Conservation (phyloP, 2,113 vertebrate species). For the Garra rufa region DNA sequence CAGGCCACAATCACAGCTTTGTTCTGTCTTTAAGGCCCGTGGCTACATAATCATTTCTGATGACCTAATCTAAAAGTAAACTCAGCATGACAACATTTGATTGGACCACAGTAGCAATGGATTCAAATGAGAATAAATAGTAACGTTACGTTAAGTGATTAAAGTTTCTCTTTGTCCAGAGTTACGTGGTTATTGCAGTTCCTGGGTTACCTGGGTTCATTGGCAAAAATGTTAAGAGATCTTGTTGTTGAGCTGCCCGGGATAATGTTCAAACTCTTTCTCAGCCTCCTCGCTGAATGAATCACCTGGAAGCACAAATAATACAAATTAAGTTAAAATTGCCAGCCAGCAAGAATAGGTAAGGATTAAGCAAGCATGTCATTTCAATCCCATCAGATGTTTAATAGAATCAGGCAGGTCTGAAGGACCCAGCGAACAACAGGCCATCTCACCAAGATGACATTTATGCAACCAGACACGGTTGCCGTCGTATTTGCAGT, state of each 20-base stretch:
- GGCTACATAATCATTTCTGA: background rate
- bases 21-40: background rate
- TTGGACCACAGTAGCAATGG: background rate
- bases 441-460: slow-evolving; percentile 81
- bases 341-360: background rate
- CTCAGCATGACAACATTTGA: background rate
- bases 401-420: background rate
- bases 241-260: slow-evolving; percentile 93
- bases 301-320: slow-evolving; percentile 77
- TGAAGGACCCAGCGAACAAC: background rate
- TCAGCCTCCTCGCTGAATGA: slow-evolving; percentile 94
- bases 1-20: background rate
- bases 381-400: background rate
- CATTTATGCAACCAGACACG: slow-evolving; percentile 97
- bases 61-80: background rate
- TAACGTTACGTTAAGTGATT: background rate
- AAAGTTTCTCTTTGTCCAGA: slow-evolving; percentile 7
- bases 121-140: background rate
- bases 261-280: slow-evolving; percentile 89
- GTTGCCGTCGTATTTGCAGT: slow-evolving; percentile 96
- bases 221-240: slow-evolving; percentile 77
- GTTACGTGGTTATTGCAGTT: background rate
- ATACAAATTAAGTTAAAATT: background rate
- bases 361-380: background rate
- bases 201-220: background rate